phyloP scores from a whole-genome alignment of 2,888 invertebrate genomes.

The Cinara cedri region DNA sequence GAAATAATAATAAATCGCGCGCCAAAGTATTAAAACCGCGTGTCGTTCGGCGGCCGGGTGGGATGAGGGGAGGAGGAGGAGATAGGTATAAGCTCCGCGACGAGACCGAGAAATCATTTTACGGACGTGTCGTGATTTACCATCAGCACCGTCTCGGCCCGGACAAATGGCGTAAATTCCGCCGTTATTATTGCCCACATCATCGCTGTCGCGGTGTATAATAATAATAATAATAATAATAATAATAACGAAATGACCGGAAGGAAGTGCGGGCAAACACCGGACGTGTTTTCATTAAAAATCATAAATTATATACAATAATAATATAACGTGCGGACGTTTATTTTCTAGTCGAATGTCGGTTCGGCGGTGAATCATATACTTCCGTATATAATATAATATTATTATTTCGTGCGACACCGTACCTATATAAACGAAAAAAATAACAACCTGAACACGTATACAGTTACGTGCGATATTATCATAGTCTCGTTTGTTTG shows the following conservation, averaged over 20 bases:
- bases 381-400: no score
- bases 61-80: no score
- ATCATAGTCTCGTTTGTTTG: no score
- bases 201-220: neutral
- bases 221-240: no score
- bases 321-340: neutral
- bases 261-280: neutral
- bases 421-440: no score
- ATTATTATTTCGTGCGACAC: no score
- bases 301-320: slow-evolving; percentile 9
- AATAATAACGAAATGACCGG: neutral
- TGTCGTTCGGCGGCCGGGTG: no score
- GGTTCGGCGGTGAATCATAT: neutral
- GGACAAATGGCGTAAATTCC: slow-evolving; percentile 13
- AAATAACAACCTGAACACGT: no score
- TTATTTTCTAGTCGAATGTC: slow-evolving; percentile 5
- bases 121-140: slow-evolving; percentile 9
- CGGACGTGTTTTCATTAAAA: slow-evolving; percentile 35
- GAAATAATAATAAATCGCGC: neutral
- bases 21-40: no score
- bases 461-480: no score
- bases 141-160: neutral
- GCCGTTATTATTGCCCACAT: neutral
- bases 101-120: slow-evolving; percentile 19
- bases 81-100: neutral